Conservation (phyloP, 2,888 invertebrate genomes). For the Cyclophora albipunctata region DNA sequence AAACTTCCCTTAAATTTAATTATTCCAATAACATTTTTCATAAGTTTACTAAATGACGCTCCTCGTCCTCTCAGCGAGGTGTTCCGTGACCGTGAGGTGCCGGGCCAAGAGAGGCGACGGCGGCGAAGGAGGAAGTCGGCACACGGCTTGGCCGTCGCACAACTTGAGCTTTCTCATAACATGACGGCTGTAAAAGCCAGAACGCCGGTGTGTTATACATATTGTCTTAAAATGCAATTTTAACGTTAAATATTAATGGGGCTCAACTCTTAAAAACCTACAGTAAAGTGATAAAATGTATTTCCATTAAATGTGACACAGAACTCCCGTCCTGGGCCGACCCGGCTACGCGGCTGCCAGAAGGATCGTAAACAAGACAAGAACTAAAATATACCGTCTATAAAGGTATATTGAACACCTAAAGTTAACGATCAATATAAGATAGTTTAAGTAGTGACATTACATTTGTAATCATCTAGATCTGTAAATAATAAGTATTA, state of each 20-base stretch:
- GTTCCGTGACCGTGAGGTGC: slow-evolving; percentile 13
- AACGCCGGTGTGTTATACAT: slow-evolving; percentile 45
- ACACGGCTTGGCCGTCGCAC: slow-evolving; percentile 24
- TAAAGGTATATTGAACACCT: no score
- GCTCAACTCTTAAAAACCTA: slow-evolving; percentile 64
- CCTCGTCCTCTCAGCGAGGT: slow-evolving; percentile 10
- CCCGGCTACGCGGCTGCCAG: slow-evolving; percentile 2
- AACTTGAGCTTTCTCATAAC: slow-evolving; percentile 28
- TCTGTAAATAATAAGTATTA: not conserved
- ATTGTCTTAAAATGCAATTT: slow-evolving; percentile 60
- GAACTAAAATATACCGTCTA: no score
- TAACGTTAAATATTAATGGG: slow-evolving; percentile 39
- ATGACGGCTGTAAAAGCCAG: slow-evolving; percentile 60
- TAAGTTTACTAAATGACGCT: slow-evolving; percentile 30
- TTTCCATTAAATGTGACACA: slow-evolving; percentile 1
- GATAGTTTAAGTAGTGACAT: no score
- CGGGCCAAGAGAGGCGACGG: slow-evolving; percentile 30
- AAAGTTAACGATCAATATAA: no score
- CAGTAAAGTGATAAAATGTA: slow-evolving; percentile 37
- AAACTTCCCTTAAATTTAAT: slow-evolving; percentile 30
- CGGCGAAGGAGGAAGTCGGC: slow-evolving; percentile 1
- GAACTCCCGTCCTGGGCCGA: not conserved
- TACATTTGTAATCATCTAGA: no score
- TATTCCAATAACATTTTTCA: slow-evolving; percentile 34
- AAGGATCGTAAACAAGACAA: not conserved